A percentile compares a stretch with the other conserved stretches of the same genome.
Conservation (phyloP, 2,888 invertebrate genomes). For the Perizoma flavofasciatum region DNA sequence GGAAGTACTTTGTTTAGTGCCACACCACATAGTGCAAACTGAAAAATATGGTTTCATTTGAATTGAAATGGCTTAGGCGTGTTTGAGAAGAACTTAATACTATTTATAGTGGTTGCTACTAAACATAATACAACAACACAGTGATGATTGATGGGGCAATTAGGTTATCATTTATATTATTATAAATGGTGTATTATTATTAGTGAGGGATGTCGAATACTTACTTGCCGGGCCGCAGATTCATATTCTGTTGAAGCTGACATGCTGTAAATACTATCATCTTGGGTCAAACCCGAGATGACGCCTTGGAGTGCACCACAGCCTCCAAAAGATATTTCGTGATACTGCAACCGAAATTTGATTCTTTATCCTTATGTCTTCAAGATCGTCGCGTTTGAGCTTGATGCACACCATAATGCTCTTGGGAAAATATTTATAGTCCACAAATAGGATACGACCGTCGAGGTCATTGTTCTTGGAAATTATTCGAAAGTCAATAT, state of each 20-base stretch:
- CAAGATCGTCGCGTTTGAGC: constrained; percentile 58
- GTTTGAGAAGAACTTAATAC: not conserved
- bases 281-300: constrained; percentile 82
- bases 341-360: constrained; percentile 81
- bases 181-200: constrained; percentile 5
- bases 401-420: constrained; percentile 67
- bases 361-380: constrained; percentile 70
- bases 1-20: constrained; percentile 3
- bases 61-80: not conserved
- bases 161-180: not conserved
- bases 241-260: constrained; percentile 81
- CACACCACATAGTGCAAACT: not conserved
- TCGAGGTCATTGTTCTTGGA: constrained; percentile 80
- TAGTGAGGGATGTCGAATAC: constrained; percentile 46
- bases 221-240: constrained; percentile 81
- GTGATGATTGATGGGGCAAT: constrained; percentile 14
- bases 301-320: constrained; percentile 75
- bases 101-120: not conserved
- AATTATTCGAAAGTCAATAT: constrained; percentile 68
- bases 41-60: not conserved
- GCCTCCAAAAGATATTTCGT: constrained; percentile 77
- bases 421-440: constrained; percentile 78
- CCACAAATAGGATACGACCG: constrained; percentile 74
- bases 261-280: constrained; percentile 82
- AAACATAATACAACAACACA: not conserved